phyloP scores from a whole-genome alignment of 2,113 vertebrate genomes.

The Colistium nudipinnis region DNA sequence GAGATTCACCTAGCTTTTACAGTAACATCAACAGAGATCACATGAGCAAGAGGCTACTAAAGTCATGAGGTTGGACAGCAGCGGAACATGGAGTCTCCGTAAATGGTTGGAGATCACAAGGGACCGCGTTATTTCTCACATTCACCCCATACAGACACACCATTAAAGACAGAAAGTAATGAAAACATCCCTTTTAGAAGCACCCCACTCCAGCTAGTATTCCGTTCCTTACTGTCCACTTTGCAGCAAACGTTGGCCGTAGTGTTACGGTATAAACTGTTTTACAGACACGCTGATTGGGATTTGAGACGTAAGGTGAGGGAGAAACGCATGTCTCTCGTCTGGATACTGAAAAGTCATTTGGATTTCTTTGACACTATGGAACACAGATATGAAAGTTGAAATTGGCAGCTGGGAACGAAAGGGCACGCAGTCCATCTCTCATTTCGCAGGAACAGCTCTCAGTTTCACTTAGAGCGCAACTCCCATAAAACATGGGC shows the following conservation, averaged over 20 bases:
- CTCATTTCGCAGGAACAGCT: slow-evolving; percentile 65
- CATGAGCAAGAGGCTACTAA: neutral
- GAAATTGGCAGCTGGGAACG: slow-evolving; percentile 66
- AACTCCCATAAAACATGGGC: slow-evolving; percentile 67
- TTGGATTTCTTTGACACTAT: slow-evolving; percentile 54
- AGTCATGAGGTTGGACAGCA: neutral
- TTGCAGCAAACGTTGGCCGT: slow-evolving; percentile 2
- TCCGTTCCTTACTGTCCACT: slow-evolving; percentile 13
- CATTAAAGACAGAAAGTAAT: slow-evolving; percentile 1
- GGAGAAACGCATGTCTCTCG: slow-evolving; percentile 23
- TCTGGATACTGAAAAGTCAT: slow-evolving; percentile 58
- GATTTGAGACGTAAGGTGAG: slow-evolving; percentile 32
- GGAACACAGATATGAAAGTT: slow-evolving; percentile 67
- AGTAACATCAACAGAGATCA: slow-evolving; percentile 7
- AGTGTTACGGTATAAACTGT: slow-evolving; percentile 5
- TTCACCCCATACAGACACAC: neutral
- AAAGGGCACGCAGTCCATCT: slow-evolving; percentile 52
- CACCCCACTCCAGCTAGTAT: neutral
- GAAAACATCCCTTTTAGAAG: neutral
- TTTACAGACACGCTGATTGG: slow-evolving; percentile 42
- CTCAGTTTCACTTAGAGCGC: slow-evolving; percentile 67
- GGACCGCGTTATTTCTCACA: slow-evolving; percentile 1
- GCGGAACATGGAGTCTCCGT: neutral
- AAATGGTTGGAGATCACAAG: neutral
- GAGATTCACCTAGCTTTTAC: neutral